These are phyloP conservation scores for Apodemia mormo DNA, from an alignment of 2,888 invertebrate genomes.

Conservation along the genomic window DNA sequence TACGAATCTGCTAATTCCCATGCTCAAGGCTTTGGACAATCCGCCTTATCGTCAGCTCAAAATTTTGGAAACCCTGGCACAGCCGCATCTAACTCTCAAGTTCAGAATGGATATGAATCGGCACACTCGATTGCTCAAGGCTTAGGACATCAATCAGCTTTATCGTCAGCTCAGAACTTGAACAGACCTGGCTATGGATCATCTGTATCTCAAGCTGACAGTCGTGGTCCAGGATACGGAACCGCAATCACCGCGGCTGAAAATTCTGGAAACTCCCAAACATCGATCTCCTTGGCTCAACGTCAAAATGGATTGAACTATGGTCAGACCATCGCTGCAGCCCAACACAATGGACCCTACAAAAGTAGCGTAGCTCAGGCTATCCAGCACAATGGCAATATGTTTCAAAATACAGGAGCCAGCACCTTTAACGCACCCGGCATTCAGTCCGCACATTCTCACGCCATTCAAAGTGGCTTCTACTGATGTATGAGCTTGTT, in stretches of 20 bases:
- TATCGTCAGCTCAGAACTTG: slow-evolving; percentile 32
- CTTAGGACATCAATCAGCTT: slow-evolving; percentile 44
- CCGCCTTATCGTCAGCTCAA: slow-evolving; percentile 24
- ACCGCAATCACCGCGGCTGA: slow-evolving; percentile 52
- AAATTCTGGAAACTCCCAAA: slow-evolving; percentile 44
- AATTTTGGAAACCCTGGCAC: slow-evolving; percentile 55
- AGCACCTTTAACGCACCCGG: slow-evolving; percentile 58
- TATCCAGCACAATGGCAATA: slow-evolving; percentile 50
- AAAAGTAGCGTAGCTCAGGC: slow-evolving; percentile 56
- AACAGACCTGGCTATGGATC: slow-evolving; percentile 40
- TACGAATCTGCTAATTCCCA: slow-evolving; percentile 48
- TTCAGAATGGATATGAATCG: slow-evolving; percentile 48
- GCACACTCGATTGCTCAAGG: slow-evolving; percentile 46
- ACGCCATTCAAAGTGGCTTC: slow-evolving; percentile 59
- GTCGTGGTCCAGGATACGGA: slow-evolving; percentile 40
- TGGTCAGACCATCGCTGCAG: slow-evolving; percentile 51
- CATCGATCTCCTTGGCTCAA: slow-evolving; percentile 54
- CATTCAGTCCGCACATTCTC: slow-evolving; percentile 58
- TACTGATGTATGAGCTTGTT: slow-evolving; percentile 40
- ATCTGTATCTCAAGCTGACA: slow-evolving; percentile 22
- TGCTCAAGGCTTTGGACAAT: slow-evolving; percentile 37
- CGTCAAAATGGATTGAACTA: slow-evolving; percentile 43
- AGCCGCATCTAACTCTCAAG: slow-evolving; percentile 53
- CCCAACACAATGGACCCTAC: slow-evolving; percentile 49
- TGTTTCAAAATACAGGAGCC: slow-evolving; percentile 55